Percentiles rank a stretch among this genome's conserved stretches.
Conservation (phyloP, 2,888 invertebrate species). For the Pherbina coryleti region DNA sequence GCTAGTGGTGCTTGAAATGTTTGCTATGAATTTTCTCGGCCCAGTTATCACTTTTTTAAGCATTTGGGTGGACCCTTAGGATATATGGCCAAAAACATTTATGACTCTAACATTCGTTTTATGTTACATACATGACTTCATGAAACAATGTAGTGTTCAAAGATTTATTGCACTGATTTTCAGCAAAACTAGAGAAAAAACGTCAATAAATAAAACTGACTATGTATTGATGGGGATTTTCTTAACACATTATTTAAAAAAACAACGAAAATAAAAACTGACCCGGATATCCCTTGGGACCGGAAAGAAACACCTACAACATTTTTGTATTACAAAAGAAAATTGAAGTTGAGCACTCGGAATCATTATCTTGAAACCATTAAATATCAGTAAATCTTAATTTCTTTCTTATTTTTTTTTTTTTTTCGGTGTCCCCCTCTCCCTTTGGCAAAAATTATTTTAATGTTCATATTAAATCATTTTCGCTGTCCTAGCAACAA, state of each 20-base stretch:
- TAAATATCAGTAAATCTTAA: conserved; percentile 9
- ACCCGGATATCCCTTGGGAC: not conserved
- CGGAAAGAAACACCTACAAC: not conserved
- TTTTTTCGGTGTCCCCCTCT: not conserved
- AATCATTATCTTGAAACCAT: conserved; percentile 7
- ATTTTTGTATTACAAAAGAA: not conserved
- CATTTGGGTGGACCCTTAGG: conserved; percentile 24
- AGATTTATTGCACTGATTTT: conserved; percentile 27
- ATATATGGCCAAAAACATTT: conserved; percentile 22
- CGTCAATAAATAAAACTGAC: conserved; percentile 1
- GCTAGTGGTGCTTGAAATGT: not conserved
- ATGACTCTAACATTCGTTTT: not conserved
- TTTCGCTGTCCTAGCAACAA: not conserved
- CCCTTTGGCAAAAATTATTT: not conserved
- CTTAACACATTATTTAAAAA: not conserved
- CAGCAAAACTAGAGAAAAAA: not conserved
- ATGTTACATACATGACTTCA: conserved; percentile 41
- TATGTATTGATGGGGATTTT: not conserved
- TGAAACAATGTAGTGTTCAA: not conserved
- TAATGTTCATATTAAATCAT: conserved; percentile 19
- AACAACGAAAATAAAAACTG: too few species aligned
- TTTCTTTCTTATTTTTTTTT: not conserved
- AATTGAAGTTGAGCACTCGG: not conserved
- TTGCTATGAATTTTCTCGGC: not conserved
- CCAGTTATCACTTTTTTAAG: conserved; percentile 1